Percentiles rank a stretch among this genome's conserved stretches.
Evolutionary conservation across 2,113 vertebrate species (phyloP).

Genomic region (Seriola aureovittata): DNA sequence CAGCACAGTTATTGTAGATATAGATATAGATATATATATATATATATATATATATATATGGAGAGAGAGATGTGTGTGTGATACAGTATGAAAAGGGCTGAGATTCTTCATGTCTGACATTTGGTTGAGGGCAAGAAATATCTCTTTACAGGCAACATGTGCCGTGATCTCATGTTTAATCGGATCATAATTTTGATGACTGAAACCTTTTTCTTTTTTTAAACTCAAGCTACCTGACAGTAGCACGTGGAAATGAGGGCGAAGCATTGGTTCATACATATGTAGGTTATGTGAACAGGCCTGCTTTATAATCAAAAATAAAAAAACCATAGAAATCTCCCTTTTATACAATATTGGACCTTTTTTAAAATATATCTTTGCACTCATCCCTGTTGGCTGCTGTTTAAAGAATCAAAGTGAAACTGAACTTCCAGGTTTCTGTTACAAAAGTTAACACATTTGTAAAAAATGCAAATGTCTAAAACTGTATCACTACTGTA

Average conservation of each 20-base stretch:
- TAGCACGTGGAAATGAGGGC: not conserved
- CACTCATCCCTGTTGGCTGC: not conserved
- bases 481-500: too few species aligned
- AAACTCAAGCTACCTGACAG: not conserved
- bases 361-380: not conserved
- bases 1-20: slow-evolving; percentile 36
- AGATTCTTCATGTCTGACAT: not conserved
- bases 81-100: not conserved
- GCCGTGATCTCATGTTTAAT: not conserved
- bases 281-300: not conserved
- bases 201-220: slow-evolving; percentile 6
- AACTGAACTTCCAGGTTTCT: not conserved
- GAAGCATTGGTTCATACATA: not conserved
- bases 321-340: too few species aligned
- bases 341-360: too few species aligned
- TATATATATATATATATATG: not conserved
- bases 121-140: not conserved
- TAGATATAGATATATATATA: not conserved
- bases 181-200: not conserved
- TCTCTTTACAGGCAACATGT: not conserved
- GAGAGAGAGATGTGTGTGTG: not conserved
- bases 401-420: not conserved
- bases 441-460: too few species aligned
- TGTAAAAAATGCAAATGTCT: too few species aligned
- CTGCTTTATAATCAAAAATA: too few species aligned